Evolutionary conservation across 2,113 vertebrate genomes (phyloP), one percentile per base, ranked within the genome.

Genomic region (Desmodus rotundus): DNA sequence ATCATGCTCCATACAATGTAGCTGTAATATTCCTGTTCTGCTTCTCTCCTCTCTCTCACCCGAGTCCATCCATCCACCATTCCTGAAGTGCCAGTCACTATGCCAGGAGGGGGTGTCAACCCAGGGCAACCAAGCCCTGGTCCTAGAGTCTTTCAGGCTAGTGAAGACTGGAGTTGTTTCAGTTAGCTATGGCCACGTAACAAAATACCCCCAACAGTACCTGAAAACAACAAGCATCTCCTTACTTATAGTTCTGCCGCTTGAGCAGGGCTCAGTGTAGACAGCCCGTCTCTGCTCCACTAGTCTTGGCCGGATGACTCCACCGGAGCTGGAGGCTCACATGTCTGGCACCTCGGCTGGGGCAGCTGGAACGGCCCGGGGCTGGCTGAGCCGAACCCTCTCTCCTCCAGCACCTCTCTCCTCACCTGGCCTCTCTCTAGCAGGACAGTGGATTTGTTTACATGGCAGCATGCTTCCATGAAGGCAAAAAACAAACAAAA

Each of bases 61-160:
- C 22, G 45, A 61, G 47, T 38, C 15, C 15, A 1, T 12, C 9
- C 3, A 0, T 7, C 43, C 19, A 47, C 2, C 0, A 5, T 74
- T 16, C 22, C 52, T 19, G 17, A 74, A 72, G 43, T 5, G 16
- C 31, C 56, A 54, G 43, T 9, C 43, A 36, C 41, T 56, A 36
- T 33, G 14, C 41, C 0, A 24, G 24, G 26, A 17, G 0, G 6
- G 3, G 22, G 36, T 78, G 22, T 9, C 17, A 87, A 70, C 31
- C 38, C 68, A 52, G 38, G 74, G 13, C 47, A 10, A 70, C 4
- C 19, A 31, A n/a, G 33, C 33, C 5, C 83, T 26, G 19, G 14
- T 6, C 26, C 19, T 17, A 47, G 74, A 13, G 68, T 83, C 72
- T 76, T 36, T 73, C 16, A 5, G 36, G 26, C 11, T 12, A 0